Percentiles rank a stretch among this genome's conserved stretches.
Conservation (phyloP, 2,888 invertebrate species). For the Cataglyphis albicans region DNA sequence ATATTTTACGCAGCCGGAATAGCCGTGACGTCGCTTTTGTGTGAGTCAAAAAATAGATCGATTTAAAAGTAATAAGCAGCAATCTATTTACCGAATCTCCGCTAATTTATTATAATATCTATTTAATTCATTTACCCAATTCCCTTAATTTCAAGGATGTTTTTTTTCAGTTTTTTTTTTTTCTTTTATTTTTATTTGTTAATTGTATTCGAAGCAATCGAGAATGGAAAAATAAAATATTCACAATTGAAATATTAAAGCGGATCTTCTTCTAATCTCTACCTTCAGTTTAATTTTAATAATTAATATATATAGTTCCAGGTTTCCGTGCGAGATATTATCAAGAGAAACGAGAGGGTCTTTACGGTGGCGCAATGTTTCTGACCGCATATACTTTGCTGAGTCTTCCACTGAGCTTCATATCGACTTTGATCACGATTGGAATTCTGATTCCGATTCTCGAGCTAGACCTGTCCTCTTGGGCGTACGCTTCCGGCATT, state of each 20-base stretch:
- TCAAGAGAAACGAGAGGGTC: constrained; percentile 95
- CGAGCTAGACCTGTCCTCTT: constrained; percentile 79
- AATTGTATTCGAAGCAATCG: neutral
- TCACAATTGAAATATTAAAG: neutral
- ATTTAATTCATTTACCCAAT: neutral
- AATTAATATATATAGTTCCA: constrained; percentile 88
- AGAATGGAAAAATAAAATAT: neutral
- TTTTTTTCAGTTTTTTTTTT: neutral
- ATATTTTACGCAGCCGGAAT: constrained; percentile 90
- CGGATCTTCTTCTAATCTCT: neutral
- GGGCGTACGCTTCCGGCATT: constrained; percentile 84
- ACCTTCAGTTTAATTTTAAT: neutral
- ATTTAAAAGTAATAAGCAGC: neutral
- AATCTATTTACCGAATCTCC: constrained; percentile 45
- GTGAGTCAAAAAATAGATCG: constrained; percentile 74
- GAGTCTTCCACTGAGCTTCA: constrained; percentile 93
- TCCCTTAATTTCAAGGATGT: neutral
- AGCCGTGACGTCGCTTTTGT: constrained; percentile 83
- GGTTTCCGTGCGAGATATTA: constrained; percentile 96
- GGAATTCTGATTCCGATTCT: constrained; percentile 90
- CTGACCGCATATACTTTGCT: constrained; percentile 93
- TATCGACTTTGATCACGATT: constrained; percentile 91
- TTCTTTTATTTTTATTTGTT: neutral
- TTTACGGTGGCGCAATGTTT: constrained; percentile 95
- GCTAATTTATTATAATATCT: neutral